Base-by-base conservation (phyloP, 1,140 invertebrate genomes). In the Parasteatoda tepidariorum region DNA sequence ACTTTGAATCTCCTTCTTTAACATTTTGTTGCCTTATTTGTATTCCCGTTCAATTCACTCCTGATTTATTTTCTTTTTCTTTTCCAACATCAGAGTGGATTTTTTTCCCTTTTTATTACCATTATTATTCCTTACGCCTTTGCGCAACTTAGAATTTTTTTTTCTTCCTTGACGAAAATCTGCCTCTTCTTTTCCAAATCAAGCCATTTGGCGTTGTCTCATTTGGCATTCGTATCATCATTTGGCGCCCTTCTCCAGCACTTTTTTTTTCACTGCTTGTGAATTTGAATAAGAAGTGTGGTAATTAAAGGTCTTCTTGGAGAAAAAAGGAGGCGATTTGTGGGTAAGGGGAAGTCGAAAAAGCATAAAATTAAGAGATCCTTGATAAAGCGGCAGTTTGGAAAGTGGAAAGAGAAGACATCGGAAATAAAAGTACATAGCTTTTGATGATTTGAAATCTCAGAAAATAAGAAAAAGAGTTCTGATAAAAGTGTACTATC, bases 211-310 rank as follows among this genome's bases (percentile, higher is more conserved):
- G n/a, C n/a, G n/a, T 30, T 54, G 9, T 30, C 41, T 71, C 26
- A 54, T 55, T 71, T 28, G 22, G 67, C 41, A 71, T 71, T 71
- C 67, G 54, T 26, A n/a, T 70, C 41, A 30, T 71, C 67, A 71
- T 54, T 55, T 55, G 3, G 26, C 13, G 26, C 41, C 41, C 38
- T 70, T 18, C 22, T 11, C 18, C 22, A 11, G 11, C 11, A 59
- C 9, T 59, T 59, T 59, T 11, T 11, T 18, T 55, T 55, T 11
- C 22, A 55, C 48, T 24, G 28, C 26, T 22, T 7, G n/a, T 9
- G 13, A 33, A 67, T 67, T 67, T 67, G n/a, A 67, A 34, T 34
- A 34, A 67, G 22, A 67, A 24, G 30, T 33, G 31, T 22, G 18
- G 64, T 67, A 67, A 67, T 67, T 67, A 67, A 55, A 70, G 38